phyloP scores from a whole-genome alignment of 2,113 vertebrate species.

The Antennarius striatus region DNA sequence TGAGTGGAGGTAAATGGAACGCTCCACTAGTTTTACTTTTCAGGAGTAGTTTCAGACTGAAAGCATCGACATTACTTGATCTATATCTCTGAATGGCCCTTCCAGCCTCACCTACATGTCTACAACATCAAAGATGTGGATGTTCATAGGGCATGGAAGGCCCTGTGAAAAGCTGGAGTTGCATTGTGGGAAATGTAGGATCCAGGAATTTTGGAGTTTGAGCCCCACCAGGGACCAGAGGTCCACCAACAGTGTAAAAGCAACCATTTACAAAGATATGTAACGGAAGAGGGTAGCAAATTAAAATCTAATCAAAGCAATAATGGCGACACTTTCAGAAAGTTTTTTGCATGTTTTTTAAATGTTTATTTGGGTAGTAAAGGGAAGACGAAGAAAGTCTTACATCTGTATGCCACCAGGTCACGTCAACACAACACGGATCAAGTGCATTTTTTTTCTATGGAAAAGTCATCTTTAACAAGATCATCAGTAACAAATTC shows the following conservation, averaged over 20 bases:
- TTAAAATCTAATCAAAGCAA: neutral
- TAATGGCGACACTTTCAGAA: too few relatives aligned
- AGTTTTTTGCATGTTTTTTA: neutral
- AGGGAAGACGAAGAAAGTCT: neutral
- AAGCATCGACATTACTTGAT: neutral
- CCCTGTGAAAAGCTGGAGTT: slow-evolving; percentile 6
- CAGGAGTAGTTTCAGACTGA: neutral
- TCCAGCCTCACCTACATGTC: too few relatives aligned
- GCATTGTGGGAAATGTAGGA: slow-evolving; percentile 11
- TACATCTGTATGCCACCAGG: neutral
- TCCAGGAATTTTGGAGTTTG: neutral
- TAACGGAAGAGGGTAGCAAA: neutral
- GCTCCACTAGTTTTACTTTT: neutral
- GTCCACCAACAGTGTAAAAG: neutral
- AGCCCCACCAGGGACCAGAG: neutral
- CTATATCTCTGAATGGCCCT: too few relatives aligned
- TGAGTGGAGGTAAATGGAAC: neutral
- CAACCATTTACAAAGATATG: neutral
- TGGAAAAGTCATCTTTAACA: neutral
- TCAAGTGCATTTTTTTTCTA: neutral
- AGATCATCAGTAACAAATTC: neutral
- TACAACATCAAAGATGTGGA: neutral
- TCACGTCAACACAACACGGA: neutral
- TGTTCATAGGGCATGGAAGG: neutral
- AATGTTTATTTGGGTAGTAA: neutral